Conservation (phyloP, 2,113 vertebrate genomes). For the Lagopus leucura region DNA sequence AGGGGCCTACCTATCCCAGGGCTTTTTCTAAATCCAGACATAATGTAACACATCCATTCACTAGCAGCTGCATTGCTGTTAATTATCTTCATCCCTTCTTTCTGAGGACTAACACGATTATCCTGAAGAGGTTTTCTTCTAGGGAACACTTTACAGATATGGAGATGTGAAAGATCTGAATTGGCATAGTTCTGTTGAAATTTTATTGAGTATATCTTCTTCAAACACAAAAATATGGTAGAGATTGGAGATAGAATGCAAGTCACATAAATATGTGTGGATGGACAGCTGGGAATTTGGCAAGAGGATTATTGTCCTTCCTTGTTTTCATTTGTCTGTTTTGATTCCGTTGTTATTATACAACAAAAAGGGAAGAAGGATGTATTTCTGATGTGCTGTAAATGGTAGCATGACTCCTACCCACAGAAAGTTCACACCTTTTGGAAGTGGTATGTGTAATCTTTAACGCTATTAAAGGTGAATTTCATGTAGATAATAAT, state of each 20-base stretch:
- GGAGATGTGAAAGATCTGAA: neutral
- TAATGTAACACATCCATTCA: neutral
- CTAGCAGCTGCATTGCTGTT: neutral
- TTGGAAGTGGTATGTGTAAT: neutral
- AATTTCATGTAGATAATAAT: neutral
- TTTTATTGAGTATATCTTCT: neutral
- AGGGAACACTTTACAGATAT: accelerated
- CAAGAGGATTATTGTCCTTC: neutral
- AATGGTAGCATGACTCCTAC: neutral
- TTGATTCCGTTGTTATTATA: neutral
- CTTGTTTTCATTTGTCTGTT: neutral
- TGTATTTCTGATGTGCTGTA: neutral
- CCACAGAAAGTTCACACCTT: neutral
- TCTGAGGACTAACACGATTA: neutral
- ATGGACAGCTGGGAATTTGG: neutral
- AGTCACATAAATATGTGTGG: neutral
- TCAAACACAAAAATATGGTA: neutral
- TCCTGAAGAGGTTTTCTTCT: neutral
- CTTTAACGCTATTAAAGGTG: neutral
- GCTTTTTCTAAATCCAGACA: accelerated
- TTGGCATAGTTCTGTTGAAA: neutral
- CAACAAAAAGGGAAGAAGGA: accelerated
- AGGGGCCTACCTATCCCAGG: too few species aligned
- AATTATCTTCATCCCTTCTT: neutral
- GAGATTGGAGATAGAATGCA: neutral